These are phyloP conservation scores for Meghimatium bilineatum DNA, from an alignment of 2,888 invertebrate species.

Conservation along the genomic window DNA sequence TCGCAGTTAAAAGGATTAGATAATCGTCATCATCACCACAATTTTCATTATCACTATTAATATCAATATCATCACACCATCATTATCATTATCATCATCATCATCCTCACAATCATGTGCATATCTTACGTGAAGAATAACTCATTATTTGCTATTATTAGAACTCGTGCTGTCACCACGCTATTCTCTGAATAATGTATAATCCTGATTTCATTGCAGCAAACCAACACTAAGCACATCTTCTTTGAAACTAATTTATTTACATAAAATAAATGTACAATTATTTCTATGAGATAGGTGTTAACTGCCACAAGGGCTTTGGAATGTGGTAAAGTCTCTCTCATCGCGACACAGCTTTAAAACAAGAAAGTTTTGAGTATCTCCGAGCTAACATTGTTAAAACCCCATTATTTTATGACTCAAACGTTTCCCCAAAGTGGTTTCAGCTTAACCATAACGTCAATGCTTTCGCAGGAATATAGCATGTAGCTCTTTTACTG, in stretches of 20 bases:
- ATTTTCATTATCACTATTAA: too few relatives aligned
- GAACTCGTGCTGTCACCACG: too few relatives aligned
- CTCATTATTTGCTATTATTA: too few relatives aligned
- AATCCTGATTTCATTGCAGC: background rate
- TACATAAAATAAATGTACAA: background rate
- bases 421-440: slow-evolving; percentile 31
- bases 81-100: too few relatives aligned
- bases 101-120: too few relatives aligned
- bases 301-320: background rate
- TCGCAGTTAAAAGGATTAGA: too few relatives aligned
- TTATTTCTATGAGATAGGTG: background rate
- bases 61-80: too few relatives aligned
- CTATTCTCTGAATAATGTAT: too few relatives aligned
- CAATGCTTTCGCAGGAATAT: slow-evolving; percentile 28
- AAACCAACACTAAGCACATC: background rate
- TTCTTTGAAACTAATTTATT: background rate
- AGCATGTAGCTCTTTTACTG: slow-evolving; percentile 25
- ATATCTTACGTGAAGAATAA: too few relatives aligned
- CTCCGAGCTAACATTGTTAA: slow-evolving; percentile 29
- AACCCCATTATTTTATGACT: slow-evolving; percentile 31
- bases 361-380: slow-evolving; percentile 1
- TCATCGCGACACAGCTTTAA: background rate
- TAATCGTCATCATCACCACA: too few relatives aligned
- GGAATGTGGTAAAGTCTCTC: background rate
- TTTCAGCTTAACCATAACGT: slow-evolving; percentile 36